A percentile compares a stretch with the other conserved stretches of the same genome.
Evolutionary conservation across 2,888 invertebrate genomes (phyloP).

Genomic region (Drosophila merina): DNA sequence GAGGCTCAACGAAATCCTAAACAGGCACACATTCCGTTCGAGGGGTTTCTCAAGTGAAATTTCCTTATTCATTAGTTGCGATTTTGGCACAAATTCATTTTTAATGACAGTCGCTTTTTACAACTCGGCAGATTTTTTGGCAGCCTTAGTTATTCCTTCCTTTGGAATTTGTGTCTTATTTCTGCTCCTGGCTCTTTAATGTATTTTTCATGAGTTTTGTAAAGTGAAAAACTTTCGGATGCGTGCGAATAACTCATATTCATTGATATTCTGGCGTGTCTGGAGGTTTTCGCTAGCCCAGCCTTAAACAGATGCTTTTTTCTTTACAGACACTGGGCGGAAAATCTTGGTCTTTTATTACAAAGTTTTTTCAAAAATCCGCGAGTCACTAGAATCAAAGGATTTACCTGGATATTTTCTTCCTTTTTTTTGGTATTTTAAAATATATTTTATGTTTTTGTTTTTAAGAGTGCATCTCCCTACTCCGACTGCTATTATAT

Average conservation of each 20-base stretch:
- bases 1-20: conserved; percentile 19
- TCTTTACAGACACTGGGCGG: neutral
- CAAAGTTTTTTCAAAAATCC: neutral
- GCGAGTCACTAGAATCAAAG: too few species aligned
- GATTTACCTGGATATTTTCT: too few species aligned
- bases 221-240: conserved; percentile 69
- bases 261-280: conserved; percentile 63
- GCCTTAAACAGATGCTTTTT: conserved; percentile 21
- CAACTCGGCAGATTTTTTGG: conserved; percentile 35
- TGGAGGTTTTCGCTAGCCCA: conserved; percentile 10
- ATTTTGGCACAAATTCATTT: conserved; percentile 72
- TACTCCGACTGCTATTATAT: conserved; percentile 41
- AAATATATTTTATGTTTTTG: neutral
- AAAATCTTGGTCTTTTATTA: neutral
- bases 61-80: conserved; percentile 74
- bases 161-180: conserved; percentile 7
- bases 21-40: conserved; percentile 22
- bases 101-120: conserved; percentile 61
- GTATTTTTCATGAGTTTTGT: conserved; percentile 75
- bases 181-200: conserved; percentile 63
- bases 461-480: conserved; percentile 13
- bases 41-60: conserved; percentile 37
- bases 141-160: conserved; percentile 6
- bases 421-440: neutral
- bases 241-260: conserved; percentile 75